Conservation (phyloP, 2,888 invertebrate species). For the Chloromyia formosa region DNA sequence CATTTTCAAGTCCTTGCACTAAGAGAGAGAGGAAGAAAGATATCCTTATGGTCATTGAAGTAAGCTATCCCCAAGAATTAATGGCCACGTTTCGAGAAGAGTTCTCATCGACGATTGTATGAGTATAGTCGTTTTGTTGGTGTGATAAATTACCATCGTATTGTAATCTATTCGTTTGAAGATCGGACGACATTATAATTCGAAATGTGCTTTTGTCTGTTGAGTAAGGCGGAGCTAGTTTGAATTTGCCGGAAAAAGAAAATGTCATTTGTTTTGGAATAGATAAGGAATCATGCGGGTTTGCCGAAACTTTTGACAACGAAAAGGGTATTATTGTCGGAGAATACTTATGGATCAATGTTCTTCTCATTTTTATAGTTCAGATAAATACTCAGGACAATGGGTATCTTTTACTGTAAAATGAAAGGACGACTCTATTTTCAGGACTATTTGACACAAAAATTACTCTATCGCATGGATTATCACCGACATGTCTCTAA, state of each 20-base stretch:
- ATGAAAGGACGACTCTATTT: no score
- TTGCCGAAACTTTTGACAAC: no score
- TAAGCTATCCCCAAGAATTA: background rate
- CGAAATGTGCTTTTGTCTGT: background rate
- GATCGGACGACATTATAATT: background rate
- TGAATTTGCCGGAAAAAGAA: background rate
- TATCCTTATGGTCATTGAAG: background rate
- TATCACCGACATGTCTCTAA: no score
- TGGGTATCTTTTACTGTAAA: no score
- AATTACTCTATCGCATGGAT: no score
- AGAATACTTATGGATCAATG: no score
- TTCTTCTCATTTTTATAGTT: no score
- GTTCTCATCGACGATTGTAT: background rate
- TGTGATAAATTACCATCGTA: conserved; percentile 26
- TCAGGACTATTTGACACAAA: no score
- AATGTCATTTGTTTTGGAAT: background rate
- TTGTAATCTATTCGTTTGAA: background rate
- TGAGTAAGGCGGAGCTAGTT: background rate
- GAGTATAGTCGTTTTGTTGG: background rate
- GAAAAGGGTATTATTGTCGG: no score
- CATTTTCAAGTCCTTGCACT: conserved; percentile 21
- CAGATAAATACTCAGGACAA: no score
- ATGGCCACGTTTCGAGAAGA: background rate
- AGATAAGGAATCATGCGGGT: background rate
- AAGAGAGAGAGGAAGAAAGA: background rate